A percentile compares a stretch with the other conserved stretches of the same genome.
Conservation (phyloP, 2,888 invertebrate species). For the Paralinhomoeus sp. region DNA sequence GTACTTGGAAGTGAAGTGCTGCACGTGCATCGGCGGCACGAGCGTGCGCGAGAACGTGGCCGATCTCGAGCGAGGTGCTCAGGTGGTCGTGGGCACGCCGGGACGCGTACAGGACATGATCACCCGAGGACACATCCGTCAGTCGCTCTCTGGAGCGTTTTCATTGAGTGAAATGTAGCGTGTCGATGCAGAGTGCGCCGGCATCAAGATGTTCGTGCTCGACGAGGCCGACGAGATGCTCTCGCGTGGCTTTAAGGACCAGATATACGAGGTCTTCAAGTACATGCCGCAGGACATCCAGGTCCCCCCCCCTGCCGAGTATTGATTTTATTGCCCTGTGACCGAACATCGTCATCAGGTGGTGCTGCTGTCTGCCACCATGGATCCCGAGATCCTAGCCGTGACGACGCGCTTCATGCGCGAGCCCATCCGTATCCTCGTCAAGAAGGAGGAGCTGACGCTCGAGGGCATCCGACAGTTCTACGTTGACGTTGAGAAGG, state of each 20-base stretch:
- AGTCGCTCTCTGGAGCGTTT: too few relatives aligned
- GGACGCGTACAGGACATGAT: constrained; percentile 97
- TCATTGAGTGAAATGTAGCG: too few relatives aligned
- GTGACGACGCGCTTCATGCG: constrained; percentile 96
- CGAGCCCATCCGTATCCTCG: constrained; percentile 79
- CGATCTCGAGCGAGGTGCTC: constrained; percentile 70
- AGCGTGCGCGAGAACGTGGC: too few relatives aligned
- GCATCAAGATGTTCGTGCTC: constrained; percentile 86
- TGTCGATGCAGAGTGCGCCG: constrained; percentile 41
- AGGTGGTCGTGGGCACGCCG: constrained; percentile 95
- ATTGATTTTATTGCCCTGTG: too few relatives aligned
- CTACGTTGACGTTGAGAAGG: constrained; percentile 72
- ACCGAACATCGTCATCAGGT: constrained; percentile 31
- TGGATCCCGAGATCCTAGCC: constrained; percentile 90
- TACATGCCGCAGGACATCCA: constrained; percentile 72
- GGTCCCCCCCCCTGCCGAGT: too few relatives aligned
- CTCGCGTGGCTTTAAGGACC: constrained; percentile 95
- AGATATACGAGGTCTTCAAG: constrained; percentile 95
- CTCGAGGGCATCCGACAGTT: too few relatives aligned
- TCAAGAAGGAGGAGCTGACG: constrained; percentile 83
- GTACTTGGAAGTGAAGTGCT: constrained; percentile 88
- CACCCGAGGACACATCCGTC: constrained; percentile 58
- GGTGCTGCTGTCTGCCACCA: constrained; percentile 88
- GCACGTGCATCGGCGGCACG: constrained; percentile 97
- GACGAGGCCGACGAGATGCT: constrained; percentile 99